Base-by-base conservation (phyloP, 2,888 invertebrate genomes). In the Griposia aprilina region DNA sequence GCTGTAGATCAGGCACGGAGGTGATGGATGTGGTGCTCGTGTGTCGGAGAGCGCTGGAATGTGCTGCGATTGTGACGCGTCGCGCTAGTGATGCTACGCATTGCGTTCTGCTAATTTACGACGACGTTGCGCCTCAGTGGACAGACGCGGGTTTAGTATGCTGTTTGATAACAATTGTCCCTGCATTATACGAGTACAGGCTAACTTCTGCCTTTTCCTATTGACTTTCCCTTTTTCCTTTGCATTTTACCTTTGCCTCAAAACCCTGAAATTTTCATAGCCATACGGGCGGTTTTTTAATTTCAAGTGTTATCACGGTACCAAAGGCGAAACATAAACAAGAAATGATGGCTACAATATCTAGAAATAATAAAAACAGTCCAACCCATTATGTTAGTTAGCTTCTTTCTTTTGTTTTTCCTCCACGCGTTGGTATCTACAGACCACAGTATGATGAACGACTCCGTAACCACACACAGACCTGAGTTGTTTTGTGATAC, bases 31-130 rank as follows among this genome's bases (percentile, higher is more conserved):
- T 63, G 55, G 36, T 30, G 86, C 52, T 66, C 72, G 62, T 59
- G 41, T 48, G 65, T 74, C 68, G 55, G n/a, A 50, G 55, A 36
- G 63, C 81, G 75, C 60, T 66, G 57, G 72, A 66, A 68, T 69
- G 68, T 71, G 77, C 68, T 30, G 65, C 74, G 68, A 68, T 74
- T 81, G 76, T 81, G 55, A 57, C 50, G 48, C 57, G 41, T n/a
- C 50, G 60, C 59, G n/a, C 67, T 55, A 48, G 26, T 82, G 68
- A 62, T 52, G 48, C 30, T 62, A 41, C 73, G 73, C 83, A 74
- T 41, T 81, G 82, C 73, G 85, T 59, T 52, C 60, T 20, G 20
- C 59, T 75, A 77, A 86, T 78, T 77, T 86, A 84, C 70, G 41
- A 26, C 48, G 57, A 57, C n/a, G n/a, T n/a, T 62, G 57, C 65